Evolutionary conservation across 2,113 vertebrate genomes (phyloP), one percentile per base, ranked within the genome.

Genomic region (Pteropus alecto): DNA sequence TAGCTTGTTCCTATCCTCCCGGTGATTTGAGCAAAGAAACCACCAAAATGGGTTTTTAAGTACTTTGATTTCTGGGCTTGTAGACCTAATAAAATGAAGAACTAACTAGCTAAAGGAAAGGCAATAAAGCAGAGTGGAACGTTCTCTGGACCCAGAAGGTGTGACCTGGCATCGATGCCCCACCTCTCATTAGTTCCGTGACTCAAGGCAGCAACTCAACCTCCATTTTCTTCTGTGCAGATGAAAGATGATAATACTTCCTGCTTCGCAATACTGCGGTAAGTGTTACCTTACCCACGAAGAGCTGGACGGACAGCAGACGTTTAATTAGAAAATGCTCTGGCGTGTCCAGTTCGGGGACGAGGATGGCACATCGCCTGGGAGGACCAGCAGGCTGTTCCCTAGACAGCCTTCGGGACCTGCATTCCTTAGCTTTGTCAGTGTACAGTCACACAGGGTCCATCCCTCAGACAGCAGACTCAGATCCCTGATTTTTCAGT

Each of bases 11-110:
- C 33, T 88, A 82, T 60, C 14, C 73, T 95, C 54, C 43, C 90
- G n/a, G 35, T 68, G 91, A 96, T 71, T 87, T 19, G 35, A 97
- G 56, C 30, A 88, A 84, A 85, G 48, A 86, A 96, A 82, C 73
- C 61, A 24, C 43, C 67, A 56, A 96, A 90, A 78, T 91, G 54
- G 28, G 35, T 26, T 93, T 92, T 94, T 95, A 91, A 92, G 48
- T 46, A 70, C 61, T 93, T 92, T 58, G 43, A 77, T 77, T 95
- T 93, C 56, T 94, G 68, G 35, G n/a, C 61, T 67, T 70, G 41
- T 41, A 71, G 28, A 87, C 14, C 8, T 67, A 87, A 54, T 92
- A 58, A 90, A 90, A 89, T 35, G 61, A 71, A 96, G 43, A 84
- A 79, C 38, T 81, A 84, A 84, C 28, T 73, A 89, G 26, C 61